Evolutionary conservation across 1,140 invertebrate species (phyloP), one percentile per base, ranked within the genome.

Genomic region (Drosophila kohkoa): DNA sequence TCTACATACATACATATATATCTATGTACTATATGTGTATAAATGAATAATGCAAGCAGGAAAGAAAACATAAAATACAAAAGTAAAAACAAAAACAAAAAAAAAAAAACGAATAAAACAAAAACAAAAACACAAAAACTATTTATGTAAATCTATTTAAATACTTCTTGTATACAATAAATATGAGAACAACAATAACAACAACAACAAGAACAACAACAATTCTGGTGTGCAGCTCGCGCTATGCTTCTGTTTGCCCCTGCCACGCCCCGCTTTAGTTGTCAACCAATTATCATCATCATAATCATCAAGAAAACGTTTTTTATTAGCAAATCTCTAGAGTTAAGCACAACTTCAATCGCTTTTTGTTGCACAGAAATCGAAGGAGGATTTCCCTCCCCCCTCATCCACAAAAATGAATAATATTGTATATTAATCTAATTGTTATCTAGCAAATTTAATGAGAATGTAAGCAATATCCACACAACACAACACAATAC

Each of bases 21-120:
- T 25, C 20, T 25, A 25, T 25, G 20, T 25, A 25, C 20, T 25
- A 25, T 25, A 30, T 60, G 45, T 59, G 25, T 59, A 52, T 58
- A 64, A 13, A 20, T 28, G 71, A 68, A 66, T 74, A 78, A 64
- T 64, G 66, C 58, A 59, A 72, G 86, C 85, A 87, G 82, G 87
- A 70, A 81, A 71, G 75, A 88, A 80, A 88, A 82, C 59, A 65
- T 46, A 87, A 88, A 88, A 89, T 83, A 83, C 83, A 88, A 82
- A 82, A 75, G 51, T 49, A 46, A 70, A 62, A 64, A 5, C 41
- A 28, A 54, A 43, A 51, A 0, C 49, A 51, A 63, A 46, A 64
- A 2, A 60, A 58, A 60, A 1, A 66, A 65, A 59, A 54, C 0
- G 30, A 60, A 63, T 63, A n/a, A 70, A 78, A 62, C 8, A 45